Percentiles rank a stretch among this genome's conserved stretches.
phyloP scores from a whole-genome alignment of 1,140 invertebrate genomes.

The Triops cancriformis region DNA sequence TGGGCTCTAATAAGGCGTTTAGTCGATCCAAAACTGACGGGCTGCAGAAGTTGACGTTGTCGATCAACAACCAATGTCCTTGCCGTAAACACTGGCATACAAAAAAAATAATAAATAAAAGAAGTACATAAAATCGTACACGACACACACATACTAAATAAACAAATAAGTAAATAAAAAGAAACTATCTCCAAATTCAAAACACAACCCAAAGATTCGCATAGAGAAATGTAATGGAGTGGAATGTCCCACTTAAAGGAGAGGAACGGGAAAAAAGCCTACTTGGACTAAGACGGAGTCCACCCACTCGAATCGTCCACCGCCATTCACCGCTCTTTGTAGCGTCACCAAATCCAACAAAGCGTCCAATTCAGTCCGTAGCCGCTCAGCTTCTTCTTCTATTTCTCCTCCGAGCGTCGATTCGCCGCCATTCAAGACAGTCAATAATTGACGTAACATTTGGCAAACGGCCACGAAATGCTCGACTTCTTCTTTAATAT shows the following conservation, averaged over 20 bases:
- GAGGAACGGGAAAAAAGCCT: conserved; percentile 30
- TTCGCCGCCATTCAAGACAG: conserved; percentile 17
- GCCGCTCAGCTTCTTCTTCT: conserved; percentile 43
- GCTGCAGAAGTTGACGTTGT: conserved; percentile 96
- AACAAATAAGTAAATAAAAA: too few relatives aligned
- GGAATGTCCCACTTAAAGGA: too few relatives aligned
- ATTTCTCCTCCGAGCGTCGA: conserved; percentile 36
- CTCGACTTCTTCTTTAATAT: conserved; percentile 26
- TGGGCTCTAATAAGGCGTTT: conserved; percentile 88
- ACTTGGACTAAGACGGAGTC: conserved; percentile 87
- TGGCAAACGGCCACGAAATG: conserved; percentile 30
- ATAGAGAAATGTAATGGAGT: too few relatives aligned
- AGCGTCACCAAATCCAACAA: conserved; percentile 17
- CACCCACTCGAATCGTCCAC: conserved; percentile 94
- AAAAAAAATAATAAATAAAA: background rate
- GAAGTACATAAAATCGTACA: background rate
- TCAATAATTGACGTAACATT: conserved; percentile 30
- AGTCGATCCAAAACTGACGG: conserved; percentile 92
- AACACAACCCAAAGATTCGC: too few relatives aligned
- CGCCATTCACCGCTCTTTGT: conserved; percentile 49
- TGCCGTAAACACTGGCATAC: conserved; percentile 54
- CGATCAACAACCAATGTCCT: conserved; percentile 85
- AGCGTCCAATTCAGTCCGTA: conserved; percentile 40
- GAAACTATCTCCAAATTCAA: too few relatives aligned
- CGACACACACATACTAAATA: too few relatives aligned